A percentile compares a stretch with the other conserved stretches of the same genome.
These are phyloP conservation scores for Epizoanthus fatuus DNA, from an alignment of 92 coral and sea anemone genomes.

Conservation along the genomic window DNA sequence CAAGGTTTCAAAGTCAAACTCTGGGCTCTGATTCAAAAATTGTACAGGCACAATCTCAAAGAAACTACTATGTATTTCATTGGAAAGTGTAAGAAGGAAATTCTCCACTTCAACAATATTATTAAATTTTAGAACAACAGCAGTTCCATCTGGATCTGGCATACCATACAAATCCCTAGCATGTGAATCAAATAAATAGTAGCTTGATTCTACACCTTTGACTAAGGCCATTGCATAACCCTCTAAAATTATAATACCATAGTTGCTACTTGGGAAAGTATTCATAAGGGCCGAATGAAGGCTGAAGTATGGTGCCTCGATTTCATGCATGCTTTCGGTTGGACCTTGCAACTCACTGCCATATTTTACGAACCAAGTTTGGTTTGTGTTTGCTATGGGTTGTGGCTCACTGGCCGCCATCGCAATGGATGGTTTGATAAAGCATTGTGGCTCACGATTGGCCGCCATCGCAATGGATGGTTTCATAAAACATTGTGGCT, in stretches of 20 bases:
- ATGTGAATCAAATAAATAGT: background rate
- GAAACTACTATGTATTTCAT: background rate
- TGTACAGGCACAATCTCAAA: background rate
- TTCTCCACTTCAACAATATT: background rate
- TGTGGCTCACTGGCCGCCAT: slow-evolving; percentile 28
- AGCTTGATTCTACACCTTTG: background rate
- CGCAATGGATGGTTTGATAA: slow-evolving; percentile 2
- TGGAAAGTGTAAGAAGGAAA: background rate
- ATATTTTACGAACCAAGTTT: slow-evolving; percentile 15
- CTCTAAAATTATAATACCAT: slow-evolving; percentile 5
- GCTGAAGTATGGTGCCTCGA: slow-evolving; percentile 18
- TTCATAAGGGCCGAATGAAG: slow-evolving; percentile 13
- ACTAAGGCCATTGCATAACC: slow-evolving; percentile 24
- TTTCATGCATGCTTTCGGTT: background rate
- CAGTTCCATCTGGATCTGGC: background rate
- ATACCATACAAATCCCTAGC: background rate
- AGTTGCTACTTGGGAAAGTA: slow-evolving; percentile 24
- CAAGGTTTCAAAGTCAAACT: background rate
- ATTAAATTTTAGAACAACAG: background rate
- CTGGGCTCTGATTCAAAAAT: background rate
- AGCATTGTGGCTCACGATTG: background rate
- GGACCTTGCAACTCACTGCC: slow-evolving; percentile 7
- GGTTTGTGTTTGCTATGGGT: background rate
- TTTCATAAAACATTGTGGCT: slow-evolving; percentile 7
- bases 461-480: slow-evolving; percentile 17